A percentile compares a stretch with the other conserved stretches of the same genome.
Conservation (phyloP, 2,113 vertebrate species). For the Podocnemis expansa region DNA sequence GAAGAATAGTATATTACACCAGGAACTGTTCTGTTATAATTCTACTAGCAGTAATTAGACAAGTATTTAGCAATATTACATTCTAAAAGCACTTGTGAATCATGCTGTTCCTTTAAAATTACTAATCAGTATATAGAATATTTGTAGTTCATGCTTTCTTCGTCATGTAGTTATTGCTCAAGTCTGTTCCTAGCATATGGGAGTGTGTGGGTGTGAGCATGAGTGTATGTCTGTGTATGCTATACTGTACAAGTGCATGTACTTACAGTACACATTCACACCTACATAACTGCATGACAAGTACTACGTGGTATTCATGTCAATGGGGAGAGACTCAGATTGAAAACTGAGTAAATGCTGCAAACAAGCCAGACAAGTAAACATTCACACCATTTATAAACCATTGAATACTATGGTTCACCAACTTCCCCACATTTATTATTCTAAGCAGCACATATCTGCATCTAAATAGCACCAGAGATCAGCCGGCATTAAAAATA, state of each 20-base stretch:
- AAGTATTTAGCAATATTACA: constrained; percentile 41
- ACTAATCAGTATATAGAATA: constrained; percentile 22
- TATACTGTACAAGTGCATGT: constrained; percentile 29
- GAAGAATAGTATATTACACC: background rate
- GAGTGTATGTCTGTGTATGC: constrained; percentile 10
- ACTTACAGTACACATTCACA: constrained; percentile 46
- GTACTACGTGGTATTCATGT: constrained; percentile 22
- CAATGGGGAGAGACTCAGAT: constrained; percentile 25
- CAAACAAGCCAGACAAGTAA: constrained; percentile 19
- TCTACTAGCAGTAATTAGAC: background rate
- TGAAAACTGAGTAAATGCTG: constrained; percentile 25
- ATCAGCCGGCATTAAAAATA: constrained; percentile 26
- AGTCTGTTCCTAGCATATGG: constrained; percentile 55
- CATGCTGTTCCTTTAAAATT: constrained; percentile 39
- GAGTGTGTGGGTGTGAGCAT: constrained; percentile 38
- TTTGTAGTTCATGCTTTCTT: constrained; percentile 29
- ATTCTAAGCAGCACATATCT: background rate
- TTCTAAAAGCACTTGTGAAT: constrained; percentile 43
- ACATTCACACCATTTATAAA: background rate
- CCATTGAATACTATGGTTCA: background rate
- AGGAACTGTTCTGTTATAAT: background rate
- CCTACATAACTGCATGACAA: constrained; percentile 63
- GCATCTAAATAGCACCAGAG: background rate
- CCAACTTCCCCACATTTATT: background rate
- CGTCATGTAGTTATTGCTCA: constrained; percentile 16